These are phyloP conservation scores for Myotis vivesi DNA, from an alignment of 2,797 vertebrate genomes.

Conservation along the genomic window DNA sequence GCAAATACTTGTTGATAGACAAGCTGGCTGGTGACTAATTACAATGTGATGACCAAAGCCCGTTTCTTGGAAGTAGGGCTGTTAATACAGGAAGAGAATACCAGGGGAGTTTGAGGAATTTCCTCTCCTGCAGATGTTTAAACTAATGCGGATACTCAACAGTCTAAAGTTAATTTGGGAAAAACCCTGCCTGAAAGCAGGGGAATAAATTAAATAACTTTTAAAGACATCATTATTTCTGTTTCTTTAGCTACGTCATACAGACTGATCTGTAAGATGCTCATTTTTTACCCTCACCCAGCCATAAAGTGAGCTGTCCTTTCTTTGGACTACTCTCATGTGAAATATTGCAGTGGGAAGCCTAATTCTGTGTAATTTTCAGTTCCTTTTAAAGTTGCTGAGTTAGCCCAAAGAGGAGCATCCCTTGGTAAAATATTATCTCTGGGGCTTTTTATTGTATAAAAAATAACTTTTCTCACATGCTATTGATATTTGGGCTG, in stretches of 20 bases:
- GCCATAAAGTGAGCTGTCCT: neutral
- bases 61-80: conserved; percentile 56
- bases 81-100: conserved; percentile 57
- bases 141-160: conserved; percentile 19
- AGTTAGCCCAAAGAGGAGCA: neutral
- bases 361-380: neutral
- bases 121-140: conserved; percentile 70
- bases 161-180: conserved; percentile 49
- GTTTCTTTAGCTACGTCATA: neutral
- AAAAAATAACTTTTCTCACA: neutral
- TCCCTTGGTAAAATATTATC: neutral
- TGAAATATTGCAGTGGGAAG: neutral
- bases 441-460: neutral
- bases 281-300: neutral
- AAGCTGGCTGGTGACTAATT: conserved; percentile 60
- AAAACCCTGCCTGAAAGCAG: conserved; percentile 26
- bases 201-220: conserved; percentile 10
- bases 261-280: neutral
- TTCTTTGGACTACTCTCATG: neutral
- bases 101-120: conserved; percentile 61
- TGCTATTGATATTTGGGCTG: neutral
- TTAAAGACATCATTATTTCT: conserved; percentile 7
- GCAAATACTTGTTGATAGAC: conserved; percentile 71
- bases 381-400: neutral
- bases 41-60: conserved; percentile 51